Base-by-base conservation (phyloP, 1,140 invertebrate genomes). In the Aphidius gifuensis region DNA sequence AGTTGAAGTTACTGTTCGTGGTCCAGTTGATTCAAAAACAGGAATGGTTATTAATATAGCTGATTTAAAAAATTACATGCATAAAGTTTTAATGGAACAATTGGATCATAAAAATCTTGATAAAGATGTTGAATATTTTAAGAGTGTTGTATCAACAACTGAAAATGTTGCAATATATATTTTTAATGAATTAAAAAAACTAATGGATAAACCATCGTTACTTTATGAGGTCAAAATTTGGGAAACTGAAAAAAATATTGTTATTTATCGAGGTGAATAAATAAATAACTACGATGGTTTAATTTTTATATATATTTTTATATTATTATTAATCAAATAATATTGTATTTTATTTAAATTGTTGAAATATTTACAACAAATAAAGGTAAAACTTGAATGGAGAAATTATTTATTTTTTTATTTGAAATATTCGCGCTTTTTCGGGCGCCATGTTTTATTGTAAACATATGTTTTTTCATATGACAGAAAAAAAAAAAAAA, bases 81-180 rank as follows among this genome's bases (percentile, higher is more conserved):
- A 93, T 42, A 80, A 82, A 39, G 88, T 91, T 16, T 87, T 97
- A 23, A 89, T 93, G 85, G 85, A 92, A 38, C 81, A 87, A 32
- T 77, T 97, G 65, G 97, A 99, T 79, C 97, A 99, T 75, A 98
- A 97, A 78, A 95, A 97, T 83, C 82, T 99, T 5, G 96, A 99
- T 74, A 88, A 90, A 77, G 96, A 99, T 85, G 91, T 98, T 5
- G 86, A 89, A 60, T 94, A 92, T 74, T 98, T 98, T 78, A 86
- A 88, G 71, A 81, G 86, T 66, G 83, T 85, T 65, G 86, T 88
- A 73, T 85, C 90, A 9, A 96, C 96, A 2, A 94, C 94, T 1
- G 96, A 99, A 82, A 98, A 98, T 80, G 80, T 99, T 7, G 88
- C 92, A 3, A 87, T 98, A 61, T 98, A 90, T 73, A 91, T 98